Conservation (phyloP, 2,888 invertebrate species). For the Platerodrilus igneus region DNA sequence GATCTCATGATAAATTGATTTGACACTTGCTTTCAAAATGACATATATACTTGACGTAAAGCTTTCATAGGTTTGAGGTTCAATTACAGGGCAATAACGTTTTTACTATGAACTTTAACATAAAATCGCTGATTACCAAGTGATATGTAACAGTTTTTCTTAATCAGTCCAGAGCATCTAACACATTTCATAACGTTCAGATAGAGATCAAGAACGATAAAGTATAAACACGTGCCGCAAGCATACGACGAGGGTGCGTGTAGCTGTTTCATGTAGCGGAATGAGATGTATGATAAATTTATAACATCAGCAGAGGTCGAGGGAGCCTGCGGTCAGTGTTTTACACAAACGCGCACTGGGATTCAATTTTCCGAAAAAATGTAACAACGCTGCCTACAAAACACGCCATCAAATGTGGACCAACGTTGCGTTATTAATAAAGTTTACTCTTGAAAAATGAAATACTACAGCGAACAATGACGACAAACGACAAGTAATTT, state of each 20-base stretch:
- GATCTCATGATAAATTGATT: no score
- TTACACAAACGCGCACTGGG: slow-evolving; percentile 33
- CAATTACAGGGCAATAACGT: no score
- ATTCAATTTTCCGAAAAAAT: slow-evolving; percentile 31
- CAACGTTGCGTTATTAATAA: slow-evolving; percentile 27
- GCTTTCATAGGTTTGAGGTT: no score
- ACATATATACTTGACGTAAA: no score
- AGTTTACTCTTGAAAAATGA: slow-evolving; percentile 29
- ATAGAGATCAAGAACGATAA: no score
- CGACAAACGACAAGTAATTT: slow-evolving; percentile 27
- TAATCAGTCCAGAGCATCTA: no score
- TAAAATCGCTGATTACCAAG: no score
- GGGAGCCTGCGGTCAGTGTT: slow-evolving; percentile 35
- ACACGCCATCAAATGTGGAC: slow-evolving; percentile 24
- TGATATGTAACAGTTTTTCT: no score
- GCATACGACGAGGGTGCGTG: slow-evolving; percentile 24
- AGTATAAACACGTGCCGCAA: slow-evolving; percentile 27
- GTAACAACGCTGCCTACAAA: slow-evolving; percentile 26
- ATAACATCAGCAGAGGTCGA: slow-evolving; percentile 35
- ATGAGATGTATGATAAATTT: slow-evolving; percentile 43
- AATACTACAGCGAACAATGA: slow-evolving; percentile 26
- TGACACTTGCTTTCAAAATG: no score
- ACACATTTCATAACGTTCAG: no score
- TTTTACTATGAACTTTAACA: no score
- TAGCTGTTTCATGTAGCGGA: slow-evolving; percentile 40